phyloP scores from a whole-genome alignment of 1,140 invertebrate genomes.

The Cataglyphis hispanica region DNA sequence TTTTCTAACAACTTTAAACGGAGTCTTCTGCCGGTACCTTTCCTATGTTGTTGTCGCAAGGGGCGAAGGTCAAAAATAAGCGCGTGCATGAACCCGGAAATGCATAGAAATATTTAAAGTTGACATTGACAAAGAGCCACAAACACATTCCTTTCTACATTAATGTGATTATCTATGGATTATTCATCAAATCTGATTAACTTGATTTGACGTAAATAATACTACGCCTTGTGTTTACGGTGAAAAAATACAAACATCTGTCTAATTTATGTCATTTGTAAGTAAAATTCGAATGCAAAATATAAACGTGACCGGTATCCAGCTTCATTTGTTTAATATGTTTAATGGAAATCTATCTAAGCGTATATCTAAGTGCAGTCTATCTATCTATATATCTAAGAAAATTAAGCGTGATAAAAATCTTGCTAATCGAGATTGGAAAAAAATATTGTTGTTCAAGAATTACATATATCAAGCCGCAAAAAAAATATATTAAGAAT shows the following conservation, averaged over 20 bases:
- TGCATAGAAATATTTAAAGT: conserved; percentile 18
- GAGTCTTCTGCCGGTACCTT: conserved; percentile 17
- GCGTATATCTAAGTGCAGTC: too few relatives aligned
- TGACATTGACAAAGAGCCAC: background rate
- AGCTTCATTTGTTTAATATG: background rate
- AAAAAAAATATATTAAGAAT: too few relatives aligned
- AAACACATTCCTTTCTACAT: background rate
- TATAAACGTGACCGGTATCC: background rate
- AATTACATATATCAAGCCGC: background rate
- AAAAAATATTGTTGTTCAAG: background rate
- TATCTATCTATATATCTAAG: background rate
- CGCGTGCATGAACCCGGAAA: background rate
- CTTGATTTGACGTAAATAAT: conserved; percentile 13
- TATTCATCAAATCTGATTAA: background rate
- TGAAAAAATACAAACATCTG: background rate
- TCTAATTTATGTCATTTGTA: background rate
- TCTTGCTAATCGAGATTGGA: background rate
- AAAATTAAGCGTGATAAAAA: background rate
- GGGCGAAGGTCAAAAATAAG: conserved; percentile 46
- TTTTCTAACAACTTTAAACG: conserved; percentile 48
- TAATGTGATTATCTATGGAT: background rate
- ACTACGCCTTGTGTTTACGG: background rate
- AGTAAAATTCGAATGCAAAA: background rate
- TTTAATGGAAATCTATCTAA: too few relatives aligned
- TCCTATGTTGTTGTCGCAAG: conserved; percentile 23